Evolutionary conservation across 2,113 vertebrate species (phyloP).

Genomic region (Aegithalos caudatus): DNA sequence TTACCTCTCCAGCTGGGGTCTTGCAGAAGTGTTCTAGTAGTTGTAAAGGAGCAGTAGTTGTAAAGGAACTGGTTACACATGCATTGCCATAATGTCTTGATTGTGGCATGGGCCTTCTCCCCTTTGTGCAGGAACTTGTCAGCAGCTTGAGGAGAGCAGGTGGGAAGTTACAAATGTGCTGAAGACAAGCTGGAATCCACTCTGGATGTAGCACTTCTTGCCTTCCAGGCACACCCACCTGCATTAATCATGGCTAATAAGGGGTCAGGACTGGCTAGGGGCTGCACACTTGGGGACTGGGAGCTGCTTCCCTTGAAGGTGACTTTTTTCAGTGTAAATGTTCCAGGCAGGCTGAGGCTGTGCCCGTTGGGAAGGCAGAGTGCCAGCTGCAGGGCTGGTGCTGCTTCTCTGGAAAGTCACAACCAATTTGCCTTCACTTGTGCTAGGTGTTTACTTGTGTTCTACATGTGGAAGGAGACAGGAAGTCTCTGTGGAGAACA

Average conservation of each 20-base stretch:
- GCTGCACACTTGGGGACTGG: background rate
- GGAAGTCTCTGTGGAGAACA: background rate
- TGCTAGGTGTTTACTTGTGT: background rate
- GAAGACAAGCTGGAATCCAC: constrained; percentile 20
- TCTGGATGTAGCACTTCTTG: background rate
- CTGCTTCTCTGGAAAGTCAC: background rate
- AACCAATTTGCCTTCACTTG: background rate
- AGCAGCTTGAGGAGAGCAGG: background rate
- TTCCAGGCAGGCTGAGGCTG: background rate
- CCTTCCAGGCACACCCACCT: background rate
- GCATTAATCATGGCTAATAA: background rate
- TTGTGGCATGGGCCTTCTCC: background rate
- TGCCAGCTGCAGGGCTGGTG: background rate
- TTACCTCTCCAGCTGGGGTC: background rate
- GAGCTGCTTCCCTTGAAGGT: background rate
- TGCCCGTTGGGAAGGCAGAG: background rate
- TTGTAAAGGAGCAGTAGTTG: accelerated
- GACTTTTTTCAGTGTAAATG: background rate
- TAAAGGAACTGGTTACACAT: accelerated
- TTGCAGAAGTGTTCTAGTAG: background rate
- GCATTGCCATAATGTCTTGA: background rate
- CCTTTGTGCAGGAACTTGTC: background rate
- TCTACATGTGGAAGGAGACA: background rate
- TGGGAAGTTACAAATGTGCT: background rate
- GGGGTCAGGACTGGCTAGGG: background rate